These are phyloP conservation scores for Fukomys damarensis DNA, from an alignment of 2,113 vertebrate species.

Conservation along the genomic window DNA sequence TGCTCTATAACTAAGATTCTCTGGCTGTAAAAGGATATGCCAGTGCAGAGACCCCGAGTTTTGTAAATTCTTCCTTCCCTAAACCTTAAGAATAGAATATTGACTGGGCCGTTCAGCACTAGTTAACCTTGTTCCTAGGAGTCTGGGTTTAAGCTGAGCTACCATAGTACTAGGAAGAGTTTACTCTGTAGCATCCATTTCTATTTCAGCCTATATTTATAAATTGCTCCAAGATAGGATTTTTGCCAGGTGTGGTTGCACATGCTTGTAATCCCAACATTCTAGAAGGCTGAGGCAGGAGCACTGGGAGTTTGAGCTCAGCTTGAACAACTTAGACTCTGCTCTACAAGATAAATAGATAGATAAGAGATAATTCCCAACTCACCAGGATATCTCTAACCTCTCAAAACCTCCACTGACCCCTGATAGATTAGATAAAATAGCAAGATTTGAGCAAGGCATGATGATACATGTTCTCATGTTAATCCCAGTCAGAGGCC, in stretches of 20 bases:
- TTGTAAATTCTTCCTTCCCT: slow-evolving; percentile 9
- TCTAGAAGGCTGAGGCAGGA: not conserved
- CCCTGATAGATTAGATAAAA: not conserved
- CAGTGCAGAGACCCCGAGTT: not conserved
- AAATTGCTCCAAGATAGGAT: not conserved
- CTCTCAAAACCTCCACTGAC: not conserved
- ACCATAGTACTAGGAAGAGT: not conserved
- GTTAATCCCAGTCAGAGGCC: not conserved
- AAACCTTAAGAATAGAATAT: slow-evolving; percentile 8
- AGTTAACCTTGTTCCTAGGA: not conserved
- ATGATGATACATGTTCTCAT: not conserved
- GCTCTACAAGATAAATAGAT: not conserved
- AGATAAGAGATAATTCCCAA: not conserved
- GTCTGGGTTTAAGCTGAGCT: not conserved
- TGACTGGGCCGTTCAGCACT: not conserved
- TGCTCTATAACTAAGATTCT: slow-evolving; percentile 18
- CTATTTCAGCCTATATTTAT: not conserved
- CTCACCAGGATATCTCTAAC: not conserved
- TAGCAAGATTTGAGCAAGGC: not conserved
- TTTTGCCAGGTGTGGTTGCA: not conserved
- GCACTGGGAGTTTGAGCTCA: not conserved
- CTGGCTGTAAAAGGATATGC: not conserved
- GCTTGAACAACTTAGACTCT: not conserved
- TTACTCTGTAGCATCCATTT: not conserved
- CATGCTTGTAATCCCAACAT: not conserved